These are phyloP conservation scores for Campaea margaritaria DNA, from an alignment of 2,888 invertebrate species.

Conservation along the genomic window DNA sequence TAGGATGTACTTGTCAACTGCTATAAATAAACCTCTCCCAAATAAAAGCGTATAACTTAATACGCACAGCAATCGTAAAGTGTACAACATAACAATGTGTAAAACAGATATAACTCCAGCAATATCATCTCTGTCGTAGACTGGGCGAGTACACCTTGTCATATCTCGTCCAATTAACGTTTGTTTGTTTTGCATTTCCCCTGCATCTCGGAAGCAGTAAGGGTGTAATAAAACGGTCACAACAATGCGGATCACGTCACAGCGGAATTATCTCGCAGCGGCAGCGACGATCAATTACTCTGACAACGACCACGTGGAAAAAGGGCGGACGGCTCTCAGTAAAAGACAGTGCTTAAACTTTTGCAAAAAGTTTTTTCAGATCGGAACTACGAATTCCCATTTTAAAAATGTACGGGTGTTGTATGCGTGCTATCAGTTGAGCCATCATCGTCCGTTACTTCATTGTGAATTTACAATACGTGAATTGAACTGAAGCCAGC, in stretches of 20 bases:
- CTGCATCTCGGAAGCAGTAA: conserved; percentile 62
- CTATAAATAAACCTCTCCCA: no score
- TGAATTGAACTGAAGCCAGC: neutral
- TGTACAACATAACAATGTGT: conserved; percentile 14
- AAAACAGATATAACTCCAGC: conserved; percentile 16
- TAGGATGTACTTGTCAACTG: no score
- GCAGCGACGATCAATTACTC: conserved; percentile 80
- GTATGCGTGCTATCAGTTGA: no score
- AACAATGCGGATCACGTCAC: conserved; percentile 83
- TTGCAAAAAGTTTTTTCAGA: neutral
- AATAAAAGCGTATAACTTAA: neutral
- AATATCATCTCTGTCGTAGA: conserved; percentile 8
- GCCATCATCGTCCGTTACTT: no score
- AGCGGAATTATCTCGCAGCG: conserved; percentile 77
- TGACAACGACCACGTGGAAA: conserved; percentile 76
- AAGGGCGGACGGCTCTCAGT: conserved; percentile 55
- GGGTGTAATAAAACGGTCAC: conserved; percentile 71
- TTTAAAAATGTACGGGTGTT: neutral
- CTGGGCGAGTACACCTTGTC: conserved; percentile 49
- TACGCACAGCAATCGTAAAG: neutral
- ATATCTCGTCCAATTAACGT: conserved; percentile 64
- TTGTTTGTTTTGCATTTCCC: conserved; percentile 75
- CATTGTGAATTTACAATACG: neutral
- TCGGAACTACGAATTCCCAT: neutral
- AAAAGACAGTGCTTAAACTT: conserved; percentile 16